Percentiles rank a stretch among this genome's conserved stretches.
Evolutionary conservation across 2,888 invertebrate species (phyloP).

Genomic region (Pardosa pseudoannulata): DNA sequence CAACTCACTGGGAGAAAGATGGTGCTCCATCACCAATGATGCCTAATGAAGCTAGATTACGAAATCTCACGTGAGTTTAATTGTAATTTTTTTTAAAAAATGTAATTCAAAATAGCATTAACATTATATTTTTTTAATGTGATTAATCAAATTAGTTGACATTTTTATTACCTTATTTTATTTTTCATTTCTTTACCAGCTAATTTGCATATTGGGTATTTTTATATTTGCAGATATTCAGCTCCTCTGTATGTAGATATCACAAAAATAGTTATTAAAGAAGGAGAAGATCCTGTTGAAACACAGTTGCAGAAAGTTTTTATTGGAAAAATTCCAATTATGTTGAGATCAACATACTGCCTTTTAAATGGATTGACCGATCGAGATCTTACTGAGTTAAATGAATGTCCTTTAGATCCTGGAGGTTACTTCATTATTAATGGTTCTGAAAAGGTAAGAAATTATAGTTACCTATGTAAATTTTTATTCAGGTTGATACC

Average conservation of each 20-base stretch:
- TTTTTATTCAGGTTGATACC: too few species aligned
- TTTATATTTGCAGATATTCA: slow-evolving; percentile 86
- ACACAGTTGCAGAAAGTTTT: slow-evolving; percentile 85
- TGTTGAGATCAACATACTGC: slow-evolving; percentile 98
- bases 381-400: slow-evolving; percentile 99
- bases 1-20: slow-evolving; percentile 99
- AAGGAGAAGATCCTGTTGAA: slow-evolving; percentile 91
- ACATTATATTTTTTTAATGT: too few species aligned
- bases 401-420: slow-evolving; percentile 99
- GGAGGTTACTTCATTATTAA: slow-evolving; percentile 99
- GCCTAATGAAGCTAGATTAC: slow-evolving; percentile 98
- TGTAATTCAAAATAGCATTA: too few species aligned
- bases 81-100: too few species aligned
- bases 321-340: slow-evolving; percentile 96
- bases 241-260: slow-evolving; percentile 99
- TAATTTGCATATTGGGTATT: too few species aligned
- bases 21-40: slow-evolving; percentile 99
- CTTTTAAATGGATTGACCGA: slow-evolving; percentile 94
- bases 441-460: slow-evolving; percentile 92
- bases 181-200: too few species aligned
- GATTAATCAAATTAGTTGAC: too few species aligned
- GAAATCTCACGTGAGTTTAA: slow-evolving; percentile 88
- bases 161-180: too few species aligned
- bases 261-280: slow-evolving; percentile 94
- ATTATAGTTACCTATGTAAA: too few species aligned